A percentile compares a stretch with the other conserved stretches of the same genome.
These are phyloP conservation scores for Tringa solitaria DNA, from an alignment of 2,113 vertebrate genomes.

Conservation along the genomic window DNA sequence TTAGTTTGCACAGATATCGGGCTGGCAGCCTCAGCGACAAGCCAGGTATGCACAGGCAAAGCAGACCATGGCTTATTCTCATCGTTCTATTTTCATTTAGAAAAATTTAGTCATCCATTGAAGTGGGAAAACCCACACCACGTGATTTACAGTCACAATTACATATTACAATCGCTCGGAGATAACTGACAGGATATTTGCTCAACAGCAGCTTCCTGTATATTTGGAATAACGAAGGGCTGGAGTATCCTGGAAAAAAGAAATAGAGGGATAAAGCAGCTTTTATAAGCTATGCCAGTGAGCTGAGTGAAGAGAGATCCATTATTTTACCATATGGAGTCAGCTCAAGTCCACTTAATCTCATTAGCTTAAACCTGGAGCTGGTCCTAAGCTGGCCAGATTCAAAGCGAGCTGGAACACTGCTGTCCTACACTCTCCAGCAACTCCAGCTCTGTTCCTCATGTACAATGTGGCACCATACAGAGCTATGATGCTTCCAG, in stretches of 20 bases:
- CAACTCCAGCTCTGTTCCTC: neutral
- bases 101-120: neutral
- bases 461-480: neutral
- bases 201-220: neutral
- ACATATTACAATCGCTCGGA: neutral
- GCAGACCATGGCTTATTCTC: neutral
- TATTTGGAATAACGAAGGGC: neutral
- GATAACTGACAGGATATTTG: neutral
- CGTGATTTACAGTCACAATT: neutral
- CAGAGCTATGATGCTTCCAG: neutral
- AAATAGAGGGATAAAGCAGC: neutral
- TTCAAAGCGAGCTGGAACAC: rapidly evolving
- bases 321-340: neutral
- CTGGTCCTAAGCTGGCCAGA: neutral
- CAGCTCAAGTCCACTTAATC: neutral
- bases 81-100: neutral
- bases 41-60: neutral
- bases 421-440: neutral
- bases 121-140: neutral
- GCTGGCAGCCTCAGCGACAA: neutral
- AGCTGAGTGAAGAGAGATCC: neutral
- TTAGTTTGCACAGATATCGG: neutral
- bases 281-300: neutral
- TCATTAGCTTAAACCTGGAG: neutral
- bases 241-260: neutral